Evolutionary conservation across 2,888 invertebrate genomes (phyloP).

Genomic region (Megaustenia siamemsis): DNA sequence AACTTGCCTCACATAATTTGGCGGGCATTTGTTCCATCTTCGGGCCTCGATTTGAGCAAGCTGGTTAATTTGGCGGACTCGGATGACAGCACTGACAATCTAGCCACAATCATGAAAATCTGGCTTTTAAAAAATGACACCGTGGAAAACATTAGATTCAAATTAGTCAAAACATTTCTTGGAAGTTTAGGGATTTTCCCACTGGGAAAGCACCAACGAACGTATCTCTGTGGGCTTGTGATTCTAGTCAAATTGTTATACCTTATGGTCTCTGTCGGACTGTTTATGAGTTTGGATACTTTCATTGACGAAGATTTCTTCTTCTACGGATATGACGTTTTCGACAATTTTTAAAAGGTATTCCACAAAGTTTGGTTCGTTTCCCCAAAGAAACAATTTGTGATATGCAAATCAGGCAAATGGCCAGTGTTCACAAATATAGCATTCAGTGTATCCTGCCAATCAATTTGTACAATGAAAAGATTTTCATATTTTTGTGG

Average conservation of each 20-base stretch:
- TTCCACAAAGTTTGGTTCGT: conserved; percentile 52
- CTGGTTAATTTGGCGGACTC: conserved; percentile 57
- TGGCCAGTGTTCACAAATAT: conserved; percentile 61
- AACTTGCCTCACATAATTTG: conserved; percentile 64
- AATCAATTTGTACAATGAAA: conserved; percentile 62
- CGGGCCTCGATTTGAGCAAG: conserved; percentile 61
- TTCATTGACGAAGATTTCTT: conserved; percentile 56
- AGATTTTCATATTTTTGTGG: conserved; percentile 64
- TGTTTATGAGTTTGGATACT: conserved; percentile 53
- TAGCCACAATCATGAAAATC: conserved; percentile 49
- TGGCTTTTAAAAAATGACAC: conserved; percentile 29
- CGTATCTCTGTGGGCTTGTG: conserved; percentile 56
- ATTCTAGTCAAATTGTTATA: conserved; percentile 56
- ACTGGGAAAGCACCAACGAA: conserved; percentile 53
- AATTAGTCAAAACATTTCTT: background rate
- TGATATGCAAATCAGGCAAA: conserved; percentile 62
- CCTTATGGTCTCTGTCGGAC: conserved; percentile 46
- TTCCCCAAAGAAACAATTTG: conserved; percentile 66
- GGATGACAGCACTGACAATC: conserved; percentile 41
- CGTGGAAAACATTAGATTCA: background rate
- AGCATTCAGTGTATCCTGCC: conserved; percentile 64
- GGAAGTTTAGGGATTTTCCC: conserved; percentile 45
- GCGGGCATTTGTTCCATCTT: conserved; percentile 55
- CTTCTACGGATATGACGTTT: conserved; percentile 57
- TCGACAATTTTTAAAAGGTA: conserved; percentile 44